phyloP scores from a whole-genome alignment of 1,140 invertebrate species.

The Drosophila mauritiana region DNA sequence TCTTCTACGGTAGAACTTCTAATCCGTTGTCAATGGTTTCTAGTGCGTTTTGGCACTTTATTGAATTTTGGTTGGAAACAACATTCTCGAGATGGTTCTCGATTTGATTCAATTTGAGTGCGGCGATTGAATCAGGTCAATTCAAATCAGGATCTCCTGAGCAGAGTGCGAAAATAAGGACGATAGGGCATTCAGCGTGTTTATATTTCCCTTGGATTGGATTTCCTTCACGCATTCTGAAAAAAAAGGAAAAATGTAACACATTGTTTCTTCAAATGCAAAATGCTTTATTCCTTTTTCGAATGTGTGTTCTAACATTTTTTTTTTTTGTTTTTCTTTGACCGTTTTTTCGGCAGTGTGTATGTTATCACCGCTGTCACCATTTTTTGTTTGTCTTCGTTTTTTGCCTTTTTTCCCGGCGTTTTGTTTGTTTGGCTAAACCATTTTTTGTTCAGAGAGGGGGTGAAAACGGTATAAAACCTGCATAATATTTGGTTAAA shows the following conservation, averaged over 20 bases:
- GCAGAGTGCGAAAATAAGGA: neutral
- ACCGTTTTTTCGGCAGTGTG: constrained; percentile 11
- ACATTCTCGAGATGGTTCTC: neutral
- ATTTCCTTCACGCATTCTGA: constrained; percentile 10
- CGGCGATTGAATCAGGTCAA: constrained; percentile 27
- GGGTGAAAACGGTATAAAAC: constrained; percentile 26
- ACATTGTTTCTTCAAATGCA: constrained; percentile 29
- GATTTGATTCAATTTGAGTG: constrained; percentile 23
- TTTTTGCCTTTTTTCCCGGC: constrained; percentile 32
- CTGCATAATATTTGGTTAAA: constrained; percentile 64
- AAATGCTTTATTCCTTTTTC: constrained; percentile 18
- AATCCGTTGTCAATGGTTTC: too few species aligned
- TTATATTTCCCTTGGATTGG: constrained; percentile 22
- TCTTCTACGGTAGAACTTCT: too few species aligned
- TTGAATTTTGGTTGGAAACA: constrained; percentile 12
- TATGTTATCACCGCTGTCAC: constrained; percentile 74
- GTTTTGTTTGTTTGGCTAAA: constrained; percentile 41
- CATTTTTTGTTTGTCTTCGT: constrained; percentile 58
- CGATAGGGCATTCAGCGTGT: constrained; percentile 23
- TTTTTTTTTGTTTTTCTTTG: neutral
- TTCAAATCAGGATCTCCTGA: constrained; percentile 26
- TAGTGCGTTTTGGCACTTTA: neutral
- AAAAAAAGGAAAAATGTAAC: neutral
- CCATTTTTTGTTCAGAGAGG: constrained; percentile 12
- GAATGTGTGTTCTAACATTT: neutral